Evolutionary conservation across 2,888 invertebrate species (phyloP), one percentile per base, ranked within the genome.

Genomic region (Steinernema scapterisci): DNA sequence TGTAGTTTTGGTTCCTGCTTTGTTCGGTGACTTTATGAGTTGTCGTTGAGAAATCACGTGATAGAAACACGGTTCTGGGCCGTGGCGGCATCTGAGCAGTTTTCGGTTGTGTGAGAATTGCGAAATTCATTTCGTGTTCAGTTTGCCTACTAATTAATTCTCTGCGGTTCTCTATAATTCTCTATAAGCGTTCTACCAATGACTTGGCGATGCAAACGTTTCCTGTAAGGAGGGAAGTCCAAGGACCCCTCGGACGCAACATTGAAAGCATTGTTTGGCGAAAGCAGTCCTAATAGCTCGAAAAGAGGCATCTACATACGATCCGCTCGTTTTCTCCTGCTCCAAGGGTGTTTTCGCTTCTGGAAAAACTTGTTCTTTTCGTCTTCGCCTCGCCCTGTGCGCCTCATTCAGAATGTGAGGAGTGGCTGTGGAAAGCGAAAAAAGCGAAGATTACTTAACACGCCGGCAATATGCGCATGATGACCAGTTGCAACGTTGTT

Each of bases 291-390:
- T 21, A 52, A 21, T 23, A 52, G 52, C 21, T 52, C 52, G 52
- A 19, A 23, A 52, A 52, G 52, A 52, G 25, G 16, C 63, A 31
- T 63, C 27, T 25, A 63, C 27, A 38, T 63, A 25, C 16, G 16
- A 31, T 21, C 25, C 63, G 63, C 27, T 9, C 63, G 63, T 63
- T 31, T 27, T 63, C 63, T 27, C 21, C 13, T 48, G 48, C 38
- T 38, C 38, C 27, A n/a, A 63, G 25, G 63, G 16, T 63, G 63
- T 63, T 31, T 63, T 63, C 63, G 63, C 27, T 63, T 63, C 63
- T 38, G 31, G 16, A 54, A 63, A 31, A 63, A 63, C 63, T 9
- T 63, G 63, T 63, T 63, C 63, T 63, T 63, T 16, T 5, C 63
- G 16, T 21, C 31, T 63, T 63, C 16, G 25, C 25, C 38, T 31